Percentiles rank a stretch among this genome's conserved stretches.
Conservation (phyloP, 2,797 vertebrate species). For the Notolabrus celidotus region DNA sequence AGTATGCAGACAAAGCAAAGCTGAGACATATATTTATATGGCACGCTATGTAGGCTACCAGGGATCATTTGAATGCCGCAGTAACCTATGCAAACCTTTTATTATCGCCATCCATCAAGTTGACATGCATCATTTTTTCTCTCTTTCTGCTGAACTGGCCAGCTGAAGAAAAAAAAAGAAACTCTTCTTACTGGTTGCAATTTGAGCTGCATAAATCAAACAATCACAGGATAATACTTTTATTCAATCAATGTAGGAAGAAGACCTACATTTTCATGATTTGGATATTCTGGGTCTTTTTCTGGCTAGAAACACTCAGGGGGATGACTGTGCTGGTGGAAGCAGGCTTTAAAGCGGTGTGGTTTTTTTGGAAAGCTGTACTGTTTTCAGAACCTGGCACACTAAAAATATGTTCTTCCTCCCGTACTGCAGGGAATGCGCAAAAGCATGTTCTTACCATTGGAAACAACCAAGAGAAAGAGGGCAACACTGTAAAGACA, state of each 20-base stretch:
- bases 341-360: constrained; percentile 46
- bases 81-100: constrained; percentile 63
- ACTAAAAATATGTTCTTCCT: constrained; percentile 39
- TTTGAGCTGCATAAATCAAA: constrained; percentile 28
- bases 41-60: constrained; percentile 40
- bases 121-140: constrained; percentile 45
- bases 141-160: constrained; percentile 23
- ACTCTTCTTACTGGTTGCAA: constrained; percentile 12
- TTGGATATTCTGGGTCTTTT: neutral
- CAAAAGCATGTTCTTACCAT: constrained; percentile 58
- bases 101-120: constrained; percentile 76
- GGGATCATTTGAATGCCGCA: constrained; percentile 62
- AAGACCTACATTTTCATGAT: neutral
- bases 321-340: constrained; percentile 27
- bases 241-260: constrained; percentile 18
- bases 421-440: constrained; percentile 47
- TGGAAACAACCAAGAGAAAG: constrained; percentile 60
- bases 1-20: constrained; percentile 64
- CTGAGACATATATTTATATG: constrained; percentile 55
- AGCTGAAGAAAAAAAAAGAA: constrained; percentile 14
- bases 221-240: constrained; percentile 20
- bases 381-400: constrained; percentile 55
- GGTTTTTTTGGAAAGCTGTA: constrained; percentile 26
- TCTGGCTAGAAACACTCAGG: neutral
- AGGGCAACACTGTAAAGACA: constrained; percentile 57